Base-by-base conservation (phyloP, 2,888 invertebrate species). In the Plagodis dolabraria region DNA sequence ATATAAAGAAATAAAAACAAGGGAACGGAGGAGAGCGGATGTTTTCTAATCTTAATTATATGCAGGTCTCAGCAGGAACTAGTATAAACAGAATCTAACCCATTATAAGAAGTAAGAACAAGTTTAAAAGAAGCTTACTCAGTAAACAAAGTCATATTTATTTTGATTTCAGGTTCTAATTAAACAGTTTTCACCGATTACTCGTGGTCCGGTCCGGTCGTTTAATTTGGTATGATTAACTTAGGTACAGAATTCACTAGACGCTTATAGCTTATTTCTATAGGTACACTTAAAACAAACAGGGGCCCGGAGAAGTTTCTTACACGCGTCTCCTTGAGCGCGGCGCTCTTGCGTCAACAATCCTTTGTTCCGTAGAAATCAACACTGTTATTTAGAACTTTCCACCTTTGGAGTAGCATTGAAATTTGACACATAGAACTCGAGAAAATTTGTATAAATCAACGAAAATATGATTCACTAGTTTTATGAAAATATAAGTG, bases 381-480 rank as follows among this genome's bases (percentile, higher is more conserved):
- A 77, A 77, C 69, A 74, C 71, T 68, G 62, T 75, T 78, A 73
- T 76, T 69, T 65, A 71, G 53, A 79, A 77, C 69, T 77, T 76
- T 75, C 70, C 64, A 68, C 63, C 66, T 62, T 60, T 57, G 67
- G 76, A 76, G 74, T 36, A 75, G 68, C 70, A 63, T 68, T 72
- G 74, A 75, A 77, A 77, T 74, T 72, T 75, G 50, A 58, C 43
- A 11, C 38, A 48, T 42, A 75, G 77, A 58, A 43, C 36, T 71
- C 53, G 60, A 2, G n/a, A 63, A 69, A 69, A 51, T 58, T 35
- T 53, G 63, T 50, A 76, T 69, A 2, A 57, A 61, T 63, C 53
- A 56, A n/a, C 6, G 45, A 45, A 45, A 42, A 33, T 22, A 1
- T 22, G 22, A 22, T 22, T n/a, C 22, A 22, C 22, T 2, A 2